phyloP scores from a whole-genome alignment of 2,888 invertebrate species.

The Clistopyga incitator region DNA sequence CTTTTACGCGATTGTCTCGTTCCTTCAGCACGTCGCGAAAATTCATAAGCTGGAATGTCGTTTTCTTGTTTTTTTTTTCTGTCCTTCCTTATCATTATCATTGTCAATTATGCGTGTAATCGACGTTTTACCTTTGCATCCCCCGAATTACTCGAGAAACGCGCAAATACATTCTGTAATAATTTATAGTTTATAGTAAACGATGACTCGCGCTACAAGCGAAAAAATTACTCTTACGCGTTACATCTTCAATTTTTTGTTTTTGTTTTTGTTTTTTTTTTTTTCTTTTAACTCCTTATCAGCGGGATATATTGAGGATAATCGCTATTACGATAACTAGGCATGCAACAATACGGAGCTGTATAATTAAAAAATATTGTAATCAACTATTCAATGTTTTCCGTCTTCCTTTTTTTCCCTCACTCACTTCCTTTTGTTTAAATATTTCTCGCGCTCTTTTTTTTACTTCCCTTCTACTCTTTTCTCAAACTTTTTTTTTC shows the following conservation, averaged over 20 bases:
- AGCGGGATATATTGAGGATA: slow-evolving; percentile 66
- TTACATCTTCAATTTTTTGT: slow-evolving; percentile 45
- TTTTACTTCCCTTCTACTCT: slow-evolving; percentile 26
- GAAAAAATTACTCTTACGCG: slow-evolving; percentile 61
- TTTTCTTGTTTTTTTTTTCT: slow-evolving; percentile 24
- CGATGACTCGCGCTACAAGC: slow-evolving; percentile 79
- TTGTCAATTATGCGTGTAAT: slow-evolving; percentile 19
- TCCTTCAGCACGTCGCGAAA: slow-evolving; percentile 10
- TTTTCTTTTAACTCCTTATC: slow-evolving; percentile 43
- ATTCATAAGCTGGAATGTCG: slow-evolving; percentile 8
- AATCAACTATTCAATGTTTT: slow-evolving; percentile 75
- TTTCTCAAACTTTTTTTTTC: slow-evolving; percentile 63
- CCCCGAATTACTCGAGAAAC: background rate
- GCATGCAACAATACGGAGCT: slow-evolving; percentile 83
- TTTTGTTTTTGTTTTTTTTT: background rate
- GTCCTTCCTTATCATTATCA: slow-evolving; percentile 13
- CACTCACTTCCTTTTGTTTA: slow-evolving; percentile 47
- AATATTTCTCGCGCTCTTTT: slow-evolving; percentile 53
- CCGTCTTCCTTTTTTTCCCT: slow-evolving; percentile 35
- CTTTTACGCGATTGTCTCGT: slow-evolving; percentile 30
- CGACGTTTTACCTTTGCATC: slow-evolving; percentile 26
- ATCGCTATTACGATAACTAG: slow-evolving; percentile 79
- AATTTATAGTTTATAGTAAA: slow-evolving; percentile 72
- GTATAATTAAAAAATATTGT: slow-evolving; percentile 80
- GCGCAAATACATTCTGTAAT: slow-evolving; percentile 14